These are phyloP conservation scores for Aphaenogaster rudis DNA, from an alignment of 1,140 invertebrate genomes.

Conservation along the genomic window DNA sequence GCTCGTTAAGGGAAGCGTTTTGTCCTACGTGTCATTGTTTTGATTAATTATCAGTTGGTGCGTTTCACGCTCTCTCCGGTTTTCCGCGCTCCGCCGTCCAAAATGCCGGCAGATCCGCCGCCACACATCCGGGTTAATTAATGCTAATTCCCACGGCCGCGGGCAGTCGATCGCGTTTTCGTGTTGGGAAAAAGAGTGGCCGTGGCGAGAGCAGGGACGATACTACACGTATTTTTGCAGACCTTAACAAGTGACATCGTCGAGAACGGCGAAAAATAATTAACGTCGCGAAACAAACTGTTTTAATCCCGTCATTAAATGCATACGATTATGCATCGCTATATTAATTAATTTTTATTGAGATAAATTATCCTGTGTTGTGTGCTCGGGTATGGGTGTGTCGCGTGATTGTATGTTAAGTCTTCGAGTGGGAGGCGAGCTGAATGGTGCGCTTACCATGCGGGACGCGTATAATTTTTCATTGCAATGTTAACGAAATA, in stretches of 20 bases:
- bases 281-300: conserved; percentile 27
- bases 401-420: conserved; percentile 70
- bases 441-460: conserved; percentile 42
- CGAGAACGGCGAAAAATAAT: conserved; percentile 41
- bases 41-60: conserved; percentile 73
- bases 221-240: conserved; percentile 8
- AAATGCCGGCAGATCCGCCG: conserved; percentile 24
- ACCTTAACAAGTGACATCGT: conserved; percentile 17
- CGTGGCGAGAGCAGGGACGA: neutral
- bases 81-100: conserved; percentile 56
- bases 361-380: conserved; percentile 28
- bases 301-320: conserved; percentile 35
- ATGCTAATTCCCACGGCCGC: conserved; percentile 37
- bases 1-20: conserved; percentile 66
- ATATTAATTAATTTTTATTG: conserved; percentile 63
- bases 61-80: conserved; percentile 35
- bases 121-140: conserved; percentile 34
- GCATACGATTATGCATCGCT: conserved; percentile 13
- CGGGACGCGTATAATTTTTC: conserved; percentile 53
- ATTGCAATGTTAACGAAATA: conserved; percentile 57
- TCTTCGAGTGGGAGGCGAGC: conserved; percentile 46
- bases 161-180: neutral
- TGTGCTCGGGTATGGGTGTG: conserved; percentile 1
- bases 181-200: neutral
- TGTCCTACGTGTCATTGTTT: conserved; percentile 63